Base-by-base conservation (phyloP, 2,113 vertebrate genomes). In the Salvelinus alpinus region DNA sequence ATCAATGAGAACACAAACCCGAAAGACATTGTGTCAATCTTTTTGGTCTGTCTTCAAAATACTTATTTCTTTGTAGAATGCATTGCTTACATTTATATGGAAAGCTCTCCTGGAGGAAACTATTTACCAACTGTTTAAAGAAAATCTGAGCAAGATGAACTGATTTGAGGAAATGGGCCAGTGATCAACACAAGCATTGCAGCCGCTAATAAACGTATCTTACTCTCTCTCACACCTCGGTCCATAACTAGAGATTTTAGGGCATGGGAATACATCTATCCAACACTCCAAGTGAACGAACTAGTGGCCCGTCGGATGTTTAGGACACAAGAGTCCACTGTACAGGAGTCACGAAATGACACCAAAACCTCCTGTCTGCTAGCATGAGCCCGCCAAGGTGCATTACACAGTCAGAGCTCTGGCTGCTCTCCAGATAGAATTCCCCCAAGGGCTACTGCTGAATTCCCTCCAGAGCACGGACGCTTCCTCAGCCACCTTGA, bases 381-480 rank as follows among this genome's bases (percentile, higher is more conserved):
- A 31, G 34, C 20, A 68, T 13, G 31, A 73, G 34, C 48, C 48
- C 6, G 51, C 54, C 29, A n/a, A 57, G 54, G 74, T 20, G n/a
- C 51, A 18, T 29, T 9, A 25, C 3, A 20, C 27, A n/a, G 29
- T 38, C 25, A n/a, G 57, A 71, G 64, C 29, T 24, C n/a, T 79
- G 72, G 76, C 72, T 34, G 14, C 31, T 20, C 70, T 78, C 75
- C 54, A 79, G 59, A 51, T 25, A 25, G 27, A 67, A 64, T 68
- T 54, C 77, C 51, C 64, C 74, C 7, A 73, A 60, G 74, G 48
- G 72, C 47, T 60, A 65, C 48, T 27, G 22, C 54, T 48, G 64
- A 79, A 65, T 74, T 24, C 38, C 9, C 66, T 78, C 64, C 47
- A 67, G 38, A 57, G 72, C 72, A 71, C 22, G 59, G 76, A 57